Conservation (phyloP, 2,113 vertebrate species). For the Anhinga rufa region DNA sequence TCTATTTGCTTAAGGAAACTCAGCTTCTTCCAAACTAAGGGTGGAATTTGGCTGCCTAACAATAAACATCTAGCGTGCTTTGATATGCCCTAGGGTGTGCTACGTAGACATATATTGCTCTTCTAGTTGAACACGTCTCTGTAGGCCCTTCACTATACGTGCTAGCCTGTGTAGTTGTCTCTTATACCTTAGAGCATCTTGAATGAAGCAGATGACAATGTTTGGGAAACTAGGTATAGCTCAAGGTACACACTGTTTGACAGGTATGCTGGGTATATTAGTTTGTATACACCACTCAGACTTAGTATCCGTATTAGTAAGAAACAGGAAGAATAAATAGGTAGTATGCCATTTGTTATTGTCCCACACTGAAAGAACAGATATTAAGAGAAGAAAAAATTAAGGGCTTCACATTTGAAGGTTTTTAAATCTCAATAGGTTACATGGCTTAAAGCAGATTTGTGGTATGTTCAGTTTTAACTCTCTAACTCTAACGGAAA, state of each 20-base stretch:
- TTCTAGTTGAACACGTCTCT: background rate
- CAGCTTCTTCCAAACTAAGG: background rate
- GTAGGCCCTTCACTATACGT: background rate
- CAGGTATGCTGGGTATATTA: fast-evolving
- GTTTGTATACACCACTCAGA: background rate
- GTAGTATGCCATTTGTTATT: background rate
- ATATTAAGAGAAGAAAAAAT: background rate
- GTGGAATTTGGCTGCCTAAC: background rate
- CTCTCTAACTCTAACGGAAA: background rate
- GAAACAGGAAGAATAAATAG: background rate
- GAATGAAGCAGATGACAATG: background rate
- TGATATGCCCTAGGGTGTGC: background rate
- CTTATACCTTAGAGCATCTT: background rate
- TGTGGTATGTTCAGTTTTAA: background rate
- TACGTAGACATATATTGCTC: background rate
- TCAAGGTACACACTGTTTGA: background rate
- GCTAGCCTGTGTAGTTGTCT: background rate
- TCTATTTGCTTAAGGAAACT: background rate
- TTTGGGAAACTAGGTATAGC: background rate
- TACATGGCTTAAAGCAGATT: background rate
- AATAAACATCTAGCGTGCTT: background rate
- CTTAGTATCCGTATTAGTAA: background rate
- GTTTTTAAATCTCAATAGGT: background rate
- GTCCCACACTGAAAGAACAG: fast-evolving
- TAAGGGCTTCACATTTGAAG: background rate